Evolutionary conservation across 2,888 invertebrate genomes (phyloP).

Genomic region (Prostheceraeus crozeri): DNA sequence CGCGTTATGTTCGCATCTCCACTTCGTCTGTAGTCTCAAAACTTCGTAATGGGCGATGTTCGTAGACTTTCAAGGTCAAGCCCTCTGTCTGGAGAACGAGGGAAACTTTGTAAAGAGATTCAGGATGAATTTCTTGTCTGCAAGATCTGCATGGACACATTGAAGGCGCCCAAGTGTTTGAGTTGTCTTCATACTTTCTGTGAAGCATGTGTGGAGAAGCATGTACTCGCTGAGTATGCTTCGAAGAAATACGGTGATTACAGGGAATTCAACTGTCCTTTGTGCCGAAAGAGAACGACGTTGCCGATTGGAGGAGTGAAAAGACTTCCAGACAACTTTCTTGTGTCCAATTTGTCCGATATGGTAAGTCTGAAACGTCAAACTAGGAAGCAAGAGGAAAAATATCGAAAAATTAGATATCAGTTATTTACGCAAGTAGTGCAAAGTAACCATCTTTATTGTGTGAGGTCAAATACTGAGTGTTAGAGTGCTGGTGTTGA

Average conservation of each 20-base stretch:
- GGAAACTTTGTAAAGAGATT: constrained; percentile 56
- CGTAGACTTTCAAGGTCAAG: no score
- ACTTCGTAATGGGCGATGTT: no score
- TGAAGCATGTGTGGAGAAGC: constrained; percentile 55
- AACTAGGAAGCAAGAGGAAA: no score
- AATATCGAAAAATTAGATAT: no score
- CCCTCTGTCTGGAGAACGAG: no score
- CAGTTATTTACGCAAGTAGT: no score
- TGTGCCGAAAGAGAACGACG: constrained; percentile 57
- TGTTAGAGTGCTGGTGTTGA: no score
- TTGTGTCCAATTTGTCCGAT: constrained; percentile 56
- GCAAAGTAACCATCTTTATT: no score
- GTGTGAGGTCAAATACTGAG: no score
- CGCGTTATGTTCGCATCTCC: no score
- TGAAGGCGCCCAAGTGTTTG: constrained; percentile 56
- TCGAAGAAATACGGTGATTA: constrained; percentile 58
- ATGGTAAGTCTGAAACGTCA: constrained; percentile 49
- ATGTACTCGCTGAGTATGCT: constrained; percentile 55
- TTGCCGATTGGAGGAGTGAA: constrained; percentile 57
- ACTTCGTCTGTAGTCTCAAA: no score
- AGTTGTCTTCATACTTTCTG: constrained; percentile 57
- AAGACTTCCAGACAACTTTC: constrained; percentile 57
- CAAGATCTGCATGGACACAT: constrained; percentile 57
- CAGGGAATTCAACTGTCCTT: constrained; percentile 57
- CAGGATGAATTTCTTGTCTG: constrained; percentile 57